Conservation (phyloP, 2,113 vertebrate genomes). For the Nothobranchius furzeri region DNA sequence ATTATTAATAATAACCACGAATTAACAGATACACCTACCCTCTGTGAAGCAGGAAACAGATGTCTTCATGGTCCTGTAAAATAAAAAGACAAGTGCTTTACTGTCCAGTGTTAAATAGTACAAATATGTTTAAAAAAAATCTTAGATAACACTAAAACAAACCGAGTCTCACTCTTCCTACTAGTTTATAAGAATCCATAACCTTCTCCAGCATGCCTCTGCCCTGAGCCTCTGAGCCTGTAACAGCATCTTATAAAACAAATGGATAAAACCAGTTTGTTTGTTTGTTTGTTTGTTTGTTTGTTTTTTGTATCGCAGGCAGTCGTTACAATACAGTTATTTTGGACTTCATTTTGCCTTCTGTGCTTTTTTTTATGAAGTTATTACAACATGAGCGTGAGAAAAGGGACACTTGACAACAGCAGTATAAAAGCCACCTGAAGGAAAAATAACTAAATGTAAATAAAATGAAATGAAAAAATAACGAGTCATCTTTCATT, state of each 20-base stretch:
- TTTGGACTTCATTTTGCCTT: constrained; percentile 45
- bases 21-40: constrained; percentile 69
- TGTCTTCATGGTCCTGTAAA: constrained; percentile 72
- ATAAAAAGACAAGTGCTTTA: constrained; percentile 64
- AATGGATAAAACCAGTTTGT: constrained; percentile 57
- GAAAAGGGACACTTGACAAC: constrained; percentile 42
- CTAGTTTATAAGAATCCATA: constrained; percentile 20
- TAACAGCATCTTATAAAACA: constrained; percentile 29
- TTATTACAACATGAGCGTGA: constrained; percentile 61
- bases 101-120: constrained; percentile 48
- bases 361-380: constrained; percentile 54
- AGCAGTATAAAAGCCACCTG: constrained; percentile 30
- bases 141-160: constrained; percentile 42
- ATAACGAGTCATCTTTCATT: constrained; percentile 1
- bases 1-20: neutral
- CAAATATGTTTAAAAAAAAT: constrained; percentile 23
- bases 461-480: constrained; percentile 20
- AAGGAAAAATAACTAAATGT: constrained; percentile 24
- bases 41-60: constrained; percentile 41
- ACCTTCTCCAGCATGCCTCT: constrained; percentile 31
- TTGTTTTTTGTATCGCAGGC: neutral
- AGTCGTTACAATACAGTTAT: constrained; percentile 50
- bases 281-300: no score
- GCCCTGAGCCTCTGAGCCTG: constrained; percentile 49
- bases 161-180: constrained; percentile 40